Evolutionary conservation across 2,113 vertebrate species (phyloP), one percentile per base, ranked within the genome.

Genomic region (Cricetomys ansorgei): DNA sequence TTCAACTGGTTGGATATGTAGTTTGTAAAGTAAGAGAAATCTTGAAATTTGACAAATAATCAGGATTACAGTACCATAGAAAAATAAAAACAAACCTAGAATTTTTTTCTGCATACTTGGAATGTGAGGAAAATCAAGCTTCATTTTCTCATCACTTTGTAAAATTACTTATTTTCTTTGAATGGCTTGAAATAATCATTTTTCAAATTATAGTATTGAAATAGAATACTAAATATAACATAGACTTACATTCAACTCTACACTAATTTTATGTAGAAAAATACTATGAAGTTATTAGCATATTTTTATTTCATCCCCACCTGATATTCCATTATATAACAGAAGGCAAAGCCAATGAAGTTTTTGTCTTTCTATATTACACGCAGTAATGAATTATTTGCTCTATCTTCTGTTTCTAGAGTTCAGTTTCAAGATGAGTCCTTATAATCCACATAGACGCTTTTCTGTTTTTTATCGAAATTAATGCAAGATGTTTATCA

Each of bases 371-470:
- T 29, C 57, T 73, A 64, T 89, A 53, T 57, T 48, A 92, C 81
- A 89, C 48, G 7, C 45, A 93, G 80, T 88, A 87, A 25, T 80
- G 29, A 81, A 27, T 77, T 72, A 67, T 95, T 76, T 69, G 31
- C 87, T 91, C 72, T 75, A 57, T n/a, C 48, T 79, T 5, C 67
- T 25, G 31, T 72, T 70, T 88, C 48, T 34, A 80, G 48, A 13
- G 0, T 69, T 43, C 50, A 29, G 77, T 95, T 95, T 87, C 77
- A 48, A 93, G 92, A 79, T 89, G 67, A 97, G 37, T 89, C 57
- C n/a, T 89, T 89, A 29, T 73, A 94, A 53, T 67, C 15, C 16
- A 77, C 43, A 73, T 50, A 88, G 59, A 40, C 11, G 73, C 27
- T 48, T 92, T 53, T 86, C 53, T 94, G 23, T 69, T 87, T 55